A percentile compares a stretch with the other conserved stretches of the same genome.
Evolutionary conservation across 1,140 invertebrate genomes (phyloP).

Genomic region (Caenorhabditis inopinata): DNA sequence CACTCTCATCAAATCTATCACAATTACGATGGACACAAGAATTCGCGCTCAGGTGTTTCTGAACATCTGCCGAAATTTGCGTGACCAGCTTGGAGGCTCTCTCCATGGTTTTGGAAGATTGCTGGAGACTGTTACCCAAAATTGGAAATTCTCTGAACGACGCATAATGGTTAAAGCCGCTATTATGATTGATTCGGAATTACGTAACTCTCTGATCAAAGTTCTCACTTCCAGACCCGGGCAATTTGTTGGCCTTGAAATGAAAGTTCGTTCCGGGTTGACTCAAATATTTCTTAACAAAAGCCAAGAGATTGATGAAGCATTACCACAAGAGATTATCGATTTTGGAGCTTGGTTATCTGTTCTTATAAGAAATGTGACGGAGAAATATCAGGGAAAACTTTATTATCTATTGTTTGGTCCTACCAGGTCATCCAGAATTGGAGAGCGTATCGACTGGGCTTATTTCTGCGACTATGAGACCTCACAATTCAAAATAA

Average conservation of each 20-base stretch:
- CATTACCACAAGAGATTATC: not conserved
- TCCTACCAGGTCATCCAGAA: not conserved
- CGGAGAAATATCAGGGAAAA: not conserved
- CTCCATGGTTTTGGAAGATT: not conserved
- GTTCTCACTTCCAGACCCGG: not conserved
- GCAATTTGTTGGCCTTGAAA: not conserved
- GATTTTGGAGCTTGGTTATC: not conserved
- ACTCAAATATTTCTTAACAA: not conserved
- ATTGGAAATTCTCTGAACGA: not conserved
- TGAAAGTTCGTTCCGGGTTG: slow-evolving; percentile 5
- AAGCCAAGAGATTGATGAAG: not conserved
- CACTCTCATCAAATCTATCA: slow-evolving; percentile 4
- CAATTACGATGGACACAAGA: not conserved
- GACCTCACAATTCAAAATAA: too few species aligned
- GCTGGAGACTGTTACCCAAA: not conserved
- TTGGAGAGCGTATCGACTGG: not conserved
- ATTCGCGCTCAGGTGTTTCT: not conserved
- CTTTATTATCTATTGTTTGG: not conserved
- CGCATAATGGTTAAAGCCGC: not conserved
- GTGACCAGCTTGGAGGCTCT: not conserved
- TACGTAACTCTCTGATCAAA: not conserved
- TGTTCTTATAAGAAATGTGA: not conserved
- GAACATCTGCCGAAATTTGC: slow-evolving; percentile 20
- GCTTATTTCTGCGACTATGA: not conserved
- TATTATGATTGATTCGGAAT: not conserved